Evolutionary conservation across 2,888 invertebrate species (phyloP).

Genomic region (Acanthosepion pharaonis): DNA sequence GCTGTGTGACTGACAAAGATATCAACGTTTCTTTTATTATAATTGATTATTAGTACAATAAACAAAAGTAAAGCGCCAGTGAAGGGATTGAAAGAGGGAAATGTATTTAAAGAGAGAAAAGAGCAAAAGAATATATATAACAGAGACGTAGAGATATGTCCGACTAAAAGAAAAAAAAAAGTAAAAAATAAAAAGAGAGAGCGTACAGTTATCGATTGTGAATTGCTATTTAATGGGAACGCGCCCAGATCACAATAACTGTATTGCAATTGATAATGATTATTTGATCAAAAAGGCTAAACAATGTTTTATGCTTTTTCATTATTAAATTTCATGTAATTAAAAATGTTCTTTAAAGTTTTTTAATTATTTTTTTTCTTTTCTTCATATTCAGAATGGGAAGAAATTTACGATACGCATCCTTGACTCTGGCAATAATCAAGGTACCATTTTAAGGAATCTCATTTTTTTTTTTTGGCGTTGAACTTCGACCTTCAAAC

Average conservation of each 20-base stretch:
- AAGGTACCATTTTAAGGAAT: neutral
- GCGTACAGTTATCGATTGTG: neutral
- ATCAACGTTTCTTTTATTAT: too few relatives aligned
- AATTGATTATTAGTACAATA: too few relatives aligned
- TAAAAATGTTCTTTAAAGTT: neutral
- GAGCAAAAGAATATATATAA: neutral
- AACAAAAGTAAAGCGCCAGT: too few relatives aligned
- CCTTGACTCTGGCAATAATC: neutral
- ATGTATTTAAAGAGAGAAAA: too few relatives aligned
- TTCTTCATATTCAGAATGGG: neutral
- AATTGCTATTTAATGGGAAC: neutral
- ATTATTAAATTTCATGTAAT: slow-evolving; percentile 6
- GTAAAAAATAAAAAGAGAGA: neutral
- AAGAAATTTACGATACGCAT: slow-evolving; percentile 9
- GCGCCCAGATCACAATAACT: neutral
- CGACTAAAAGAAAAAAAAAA: neutral
- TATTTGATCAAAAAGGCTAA: neutral
- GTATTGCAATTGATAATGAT: neutral
- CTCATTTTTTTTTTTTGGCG: neutral
- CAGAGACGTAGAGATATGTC: neutral
- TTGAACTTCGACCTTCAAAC: neutral
- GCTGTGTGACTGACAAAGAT: too few relatives aligned
- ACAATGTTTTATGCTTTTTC: neutral
- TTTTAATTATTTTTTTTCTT: neutral
- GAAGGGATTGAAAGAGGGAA: too few relatives aligned